phyloP scores from a whole-genome alignment of 2,888 invertebrate genomes.

The Sinelater perroti region DNA sequence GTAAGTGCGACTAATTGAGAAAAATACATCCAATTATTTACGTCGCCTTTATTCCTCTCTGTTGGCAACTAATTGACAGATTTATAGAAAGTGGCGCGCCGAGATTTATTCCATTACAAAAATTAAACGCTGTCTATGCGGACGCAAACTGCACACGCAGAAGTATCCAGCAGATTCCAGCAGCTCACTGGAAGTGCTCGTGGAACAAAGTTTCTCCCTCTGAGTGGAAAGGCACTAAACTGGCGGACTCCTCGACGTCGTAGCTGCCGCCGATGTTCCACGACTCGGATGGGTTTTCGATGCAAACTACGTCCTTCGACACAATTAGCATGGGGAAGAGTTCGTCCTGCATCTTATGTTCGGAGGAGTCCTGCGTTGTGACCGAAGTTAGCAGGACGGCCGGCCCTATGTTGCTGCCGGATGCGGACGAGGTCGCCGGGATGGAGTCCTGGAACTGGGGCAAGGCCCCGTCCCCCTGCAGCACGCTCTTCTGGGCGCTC shows the following conservation, averaged over 20 bases:
- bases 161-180: neutral
- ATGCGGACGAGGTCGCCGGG: conserved; percentile 20
- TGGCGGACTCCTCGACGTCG: conserved; percentile 59
- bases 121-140: neutral
- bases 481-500: conserved; percentile 3
- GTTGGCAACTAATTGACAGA: conserved; percentile 1
- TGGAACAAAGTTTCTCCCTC: conserved; percentile 42
- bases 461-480: conserved; percentile 20
- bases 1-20: conserved; percentile 28
- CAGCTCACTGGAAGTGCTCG: conserved; percentile 39
- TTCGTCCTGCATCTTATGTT: conserved; percentile 50
- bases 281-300: conserved; percentile 51
- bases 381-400: conserved; percentile 43
- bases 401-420: conserved; percentile 46
- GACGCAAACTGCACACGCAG: neutral
- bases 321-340: conserved; percentile 56
- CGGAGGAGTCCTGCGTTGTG: conserved; percentile 43
- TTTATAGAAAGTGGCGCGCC: no score
- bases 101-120: neutral
- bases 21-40: conserved; percentile 27
- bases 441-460: conserved; percentile 26
- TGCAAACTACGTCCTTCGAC: conserved; percentile 52
- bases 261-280: conserved; percentile 59
- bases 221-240: conserved; percentile 51
- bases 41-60: conserved; percentile 13